phyloP scores from a whole-genome alignment of 2,113 vertebrate species.

The Origma solitaria region DNA sequence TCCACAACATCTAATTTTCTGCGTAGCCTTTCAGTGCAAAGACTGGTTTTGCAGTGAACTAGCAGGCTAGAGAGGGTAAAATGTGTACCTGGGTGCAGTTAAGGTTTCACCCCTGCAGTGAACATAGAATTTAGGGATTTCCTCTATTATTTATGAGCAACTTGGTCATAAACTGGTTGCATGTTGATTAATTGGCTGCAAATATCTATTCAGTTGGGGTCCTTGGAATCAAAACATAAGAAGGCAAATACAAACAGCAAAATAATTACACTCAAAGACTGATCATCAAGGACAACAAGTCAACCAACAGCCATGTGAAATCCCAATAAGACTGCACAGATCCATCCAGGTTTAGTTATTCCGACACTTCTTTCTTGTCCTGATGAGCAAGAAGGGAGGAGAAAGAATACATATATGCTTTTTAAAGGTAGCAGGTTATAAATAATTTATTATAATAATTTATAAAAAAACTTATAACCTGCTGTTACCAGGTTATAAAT shows the following conservation, averaged over 20 bases:
- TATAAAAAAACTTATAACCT: no score
- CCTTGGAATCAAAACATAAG: not conserved
- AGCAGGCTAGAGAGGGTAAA: not conserved
- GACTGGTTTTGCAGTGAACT: not conserved
- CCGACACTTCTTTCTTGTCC: not conserved
- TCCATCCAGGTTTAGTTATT: not conserved
- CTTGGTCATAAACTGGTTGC: not conserved
- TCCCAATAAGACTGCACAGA: not conserved
- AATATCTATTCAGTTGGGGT: not conserved
- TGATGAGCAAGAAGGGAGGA: not conserved
- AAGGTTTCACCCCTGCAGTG: not conserved
- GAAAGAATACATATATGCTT: not conserved
- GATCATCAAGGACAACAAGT: not conserved
- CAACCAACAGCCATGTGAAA: not conserved
- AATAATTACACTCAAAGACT: not conserved
- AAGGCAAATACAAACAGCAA: not conserved
- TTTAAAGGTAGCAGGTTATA: not conserved
- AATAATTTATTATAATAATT: no score
- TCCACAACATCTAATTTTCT: not conserved
- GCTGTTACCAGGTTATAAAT: slow-evolving; percentile 52
- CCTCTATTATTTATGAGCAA: not conserved
- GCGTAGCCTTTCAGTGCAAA: not conserved
- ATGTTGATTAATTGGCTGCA: not conserved
- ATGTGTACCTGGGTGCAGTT: not conserved
- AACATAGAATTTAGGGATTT: not conserved